These are phyloP conservation scores for Aphaenogaster ashmeadi DNA, from an alignment of 1,140 invertebrate genomes.

Conservation along the genomic window DNA sequence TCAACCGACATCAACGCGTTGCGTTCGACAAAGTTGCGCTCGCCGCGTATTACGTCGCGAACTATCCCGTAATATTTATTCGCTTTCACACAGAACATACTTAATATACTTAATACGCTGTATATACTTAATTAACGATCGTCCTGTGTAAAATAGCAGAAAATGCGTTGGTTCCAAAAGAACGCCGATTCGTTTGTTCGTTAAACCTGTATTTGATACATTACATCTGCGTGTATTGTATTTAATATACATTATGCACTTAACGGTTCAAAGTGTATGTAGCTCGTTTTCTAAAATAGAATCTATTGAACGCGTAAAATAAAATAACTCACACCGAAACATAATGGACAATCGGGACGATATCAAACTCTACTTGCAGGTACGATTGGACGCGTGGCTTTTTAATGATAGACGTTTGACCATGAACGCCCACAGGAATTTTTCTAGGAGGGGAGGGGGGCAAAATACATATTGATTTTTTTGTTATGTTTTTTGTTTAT, in stretches of 20 bases:
- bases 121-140: neutral
- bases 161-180: neutral
- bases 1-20: neutral
- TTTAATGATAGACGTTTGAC: neutral
- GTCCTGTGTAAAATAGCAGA: neutral
- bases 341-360: neutral
- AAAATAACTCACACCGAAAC: neutral
- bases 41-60: conserved; percentile 19
- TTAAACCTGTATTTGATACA: neutral
- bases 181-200: neutral
- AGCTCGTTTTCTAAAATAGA: neutral
- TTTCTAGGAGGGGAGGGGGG: no score
- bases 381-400: neutral
- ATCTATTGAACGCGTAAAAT: neutral
- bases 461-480: no score
- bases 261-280: neutral
- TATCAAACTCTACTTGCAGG: neutral
- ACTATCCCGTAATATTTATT: conserved; percentile 5
- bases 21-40: conserved; percentile 14
- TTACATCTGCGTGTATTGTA: neutral
- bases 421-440: no score
- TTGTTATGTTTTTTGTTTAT: no score
- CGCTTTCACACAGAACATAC: neutral
- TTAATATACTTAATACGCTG: no score
- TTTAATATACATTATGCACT: neutral